Evolutionary conservation across 2,113 vertebrate species (phyloP).

Genomic region (Condylura cristata): DNA sequence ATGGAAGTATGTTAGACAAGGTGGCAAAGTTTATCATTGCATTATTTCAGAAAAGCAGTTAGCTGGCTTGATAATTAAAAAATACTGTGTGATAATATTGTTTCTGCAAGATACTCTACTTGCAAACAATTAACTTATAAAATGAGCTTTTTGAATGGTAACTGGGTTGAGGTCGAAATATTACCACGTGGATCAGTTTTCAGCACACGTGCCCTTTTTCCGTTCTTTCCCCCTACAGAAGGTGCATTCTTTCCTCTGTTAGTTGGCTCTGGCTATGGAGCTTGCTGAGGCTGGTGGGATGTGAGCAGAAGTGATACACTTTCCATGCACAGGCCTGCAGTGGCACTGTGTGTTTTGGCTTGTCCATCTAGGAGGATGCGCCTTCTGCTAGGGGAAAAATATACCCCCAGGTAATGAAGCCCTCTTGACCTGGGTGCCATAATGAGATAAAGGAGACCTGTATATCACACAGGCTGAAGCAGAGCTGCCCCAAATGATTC

Average conservation of each 20-base stretch:
- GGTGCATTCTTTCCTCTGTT: neutral
- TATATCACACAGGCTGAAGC: neutral
- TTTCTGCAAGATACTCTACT: conserved; percentile 6
- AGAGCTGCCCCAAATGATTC: neutral
- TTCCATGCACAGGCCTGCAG: neutral
- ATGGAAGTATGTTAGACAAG: neutral
- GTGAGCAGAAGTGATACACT: neutral
- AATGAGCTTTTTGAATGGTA: neutral
- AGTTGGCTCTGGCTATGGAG: neutral
- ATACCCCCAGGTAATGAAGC: neutral
- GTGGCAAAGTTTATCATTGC: neutral
- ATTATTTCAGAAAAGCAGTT: neutral
- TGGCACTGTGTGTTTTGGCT: neutral
- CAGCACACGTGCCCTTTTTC: neutral
- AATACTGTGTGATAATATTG: neutral
- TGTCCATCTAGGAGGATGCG: neutral
- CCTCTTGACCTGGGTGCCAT: neutral
- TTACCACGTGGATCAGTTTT: neutral
- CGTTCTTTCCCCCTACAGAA: neutral
- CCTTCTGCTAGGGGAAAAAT: neutral
- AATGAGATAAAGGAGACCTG: neutral
- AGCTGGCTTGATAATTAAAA: neutral
- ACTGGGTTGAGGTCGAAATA: neutral
- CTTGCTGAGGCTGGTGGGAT: neutral
- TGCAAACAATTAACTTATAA: neutral